Evolutionary conservation across 2,797 vertebrate genomes (phyloP).

Genomic region (Phrynocephalus guinanensis): DNA sequence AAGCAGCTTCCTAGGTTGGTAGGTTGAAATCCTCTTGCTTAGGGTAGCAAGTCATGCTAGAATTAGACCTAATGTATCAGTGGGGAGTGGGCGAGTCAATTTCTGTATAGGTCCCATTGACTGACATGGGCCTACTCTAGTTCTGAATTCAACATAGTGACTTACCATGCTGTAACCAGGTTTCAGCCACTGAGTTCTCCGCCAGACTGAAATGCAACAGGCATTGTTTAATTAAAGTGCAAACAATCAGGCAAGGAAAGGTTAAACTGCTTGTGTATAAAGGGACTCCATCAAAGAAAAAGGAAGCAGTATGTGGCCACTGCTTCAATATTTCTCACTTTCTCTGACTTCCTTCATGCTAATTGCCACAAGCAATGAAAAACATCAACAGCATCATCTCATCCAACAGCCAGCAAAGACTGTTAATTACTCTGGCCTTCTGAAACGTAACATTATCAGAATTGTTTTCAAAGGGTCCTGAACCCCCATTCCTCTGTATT

Average conservation of each 20-base stretch:
- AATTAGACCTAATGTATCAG: too few species aligned
- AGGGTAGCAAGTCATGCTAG: too few species aligned
- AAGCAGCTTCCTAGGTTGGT: too few species aligned
- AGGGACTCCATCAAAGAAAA: not conserved
- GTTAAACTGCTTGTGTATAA: not conserved
- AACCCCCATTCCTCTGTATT: too few species aligned
- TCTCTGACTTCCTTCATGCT: not conserved
- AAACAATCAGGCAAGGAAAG: not conserved
- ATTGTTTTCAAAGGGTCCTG: not conserved
- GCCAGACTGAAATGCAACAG: not conserved
- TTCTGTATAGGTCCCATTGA: too few species aligned
- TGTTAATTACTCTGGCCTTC: too few species aligned
- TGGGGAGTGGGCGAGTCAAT: too few species aligned
- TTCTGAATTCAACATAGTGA: too few species aligned
- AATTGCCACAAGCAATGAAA: not conserved
- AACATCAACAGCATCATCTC: not conserved
- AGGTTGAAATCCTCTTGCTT: too few species aligned
- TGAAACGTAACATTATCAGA: too few species aligned
- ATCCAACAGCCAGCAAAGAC: not conserved
- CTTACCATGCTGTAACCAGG: not conserved
- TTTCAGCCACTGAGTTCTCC: not conserved
- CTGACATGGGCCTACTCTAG: too few species aligned
- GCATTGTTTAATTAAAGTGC: not conserved
- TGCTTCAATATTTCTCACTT: not conserved
- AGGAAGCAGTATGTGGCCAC: not conserved